phyloP scores from a whole-genome alignment of 2,113 vertebrate species.

The Rynchops niger region DNA sequence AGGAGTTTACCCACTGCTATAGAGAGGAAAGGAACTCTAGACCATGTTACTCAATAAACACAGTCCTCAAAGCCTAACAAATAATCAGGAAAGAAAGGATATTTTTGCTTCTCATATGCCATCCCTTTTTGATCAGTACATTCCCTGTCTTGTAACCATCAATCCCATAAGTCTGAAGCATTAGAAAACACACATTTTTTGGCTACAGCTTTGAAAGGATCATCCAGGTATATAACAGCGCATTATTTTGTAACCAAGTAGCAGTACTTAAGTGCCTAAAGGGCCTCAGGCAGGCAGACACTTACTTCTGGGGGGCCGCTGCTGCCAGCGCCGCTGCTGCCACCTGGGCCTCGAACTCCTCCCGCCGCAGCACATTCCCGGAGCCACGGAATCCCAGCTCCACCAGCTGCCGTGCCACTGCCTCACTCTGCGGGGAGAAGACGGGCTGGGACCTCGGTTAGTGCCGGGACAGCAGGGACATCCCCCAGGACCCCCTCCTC shows the following conservation, averaged over 20 bases:
- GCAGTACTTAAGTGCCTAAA: no score
- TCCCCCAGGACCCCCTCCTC: no score
- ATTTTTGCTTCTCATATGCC: background rate
- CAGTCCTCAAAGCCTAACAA: rapidly evolving
- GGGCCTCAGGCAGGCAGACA: background rate
- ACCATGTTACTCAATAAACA: rapidly evolving
- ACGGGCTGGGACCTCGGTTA: rapidly evolving
- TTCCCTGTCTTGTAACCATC: background rate
- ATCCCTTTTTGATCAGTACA: rapidly evolving
- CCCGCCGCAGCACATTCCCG: constrained; percentile 76
- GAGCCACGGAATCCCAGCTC: constrained; percentile 81
- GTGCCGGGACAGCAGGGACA: rapidly evolving
- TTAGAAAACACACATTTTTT: background rate
- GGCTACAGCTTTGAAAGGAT: background rate
- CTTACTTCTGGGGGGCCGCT: constrained; percentile 79
- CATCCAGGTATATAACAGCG: rapidly evolving
- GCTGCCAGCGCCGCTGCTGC: constrained; percentile 71
- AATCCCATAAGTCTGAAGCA: rapidly evolving
- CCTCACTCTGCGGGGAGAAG: constrained; percentile 70
- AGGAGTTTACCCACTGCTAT: rapidly evolving
- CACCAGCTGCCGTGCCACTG: constrained; percentile 81
- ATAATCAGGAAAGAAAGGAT: no score
- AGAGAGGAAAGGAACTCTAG: background rate
- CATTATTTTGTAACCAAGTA: background rate
- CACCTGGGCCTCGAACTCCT: constrained; percentile 81